A percentile compares a stretch with the other conserved stretches of the same genome.
Evolutionary conservation across 2,113 vertebrate genomes (phyloP).

Genomic region (Symphodus melops): DNA sequence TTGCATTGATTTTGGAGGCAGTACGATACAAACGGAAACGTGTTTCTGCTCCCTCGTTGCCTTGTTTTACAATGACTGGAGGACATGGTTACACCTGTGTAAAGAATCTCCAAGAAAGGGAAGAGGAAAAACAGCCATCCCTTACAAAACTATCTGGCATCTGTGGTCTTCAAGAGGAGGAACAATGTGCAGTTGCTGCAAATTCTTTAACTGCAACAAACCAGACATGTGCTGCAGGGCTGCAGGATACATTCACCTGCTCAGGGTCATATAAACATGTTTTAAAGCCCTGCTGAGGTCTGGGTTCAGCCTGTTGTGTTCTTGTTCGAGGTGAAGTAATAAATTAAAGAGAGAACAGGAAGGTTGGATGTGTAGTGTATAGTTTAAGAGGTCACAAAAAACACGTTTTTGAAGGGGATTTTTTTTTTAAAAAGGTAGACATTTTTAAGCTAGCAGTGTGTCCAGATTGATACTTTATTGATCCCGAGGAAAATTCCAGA

Average conservation of each 20-base stretch:
- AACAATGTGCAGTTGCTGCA: constrained; percentile 23
- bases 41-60: not conserved
- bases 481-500: too few species aligned
- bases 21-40: not conserved
- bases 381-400: too few species aligned
- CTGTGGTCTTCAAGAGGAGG: constrained; percentile 15
- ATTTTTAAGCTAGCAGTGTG: not conserved
- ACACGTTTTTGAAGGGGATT: constrained; percentile 4
- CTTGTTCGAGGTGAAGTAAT: constrained; percentile 49
- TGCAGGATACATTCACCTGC: constrained; percentile 28
- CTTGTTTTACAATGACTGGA: constrained; percentile 22
- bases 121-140: not conserved
- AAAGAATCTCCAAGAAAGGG: constrained; percentile 11
- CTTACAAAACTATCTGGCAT: constrained; percentile 11
- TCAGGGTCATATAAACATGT: constrained; percentile 43
- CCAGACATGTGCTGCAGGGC: constrained; percentile 11
- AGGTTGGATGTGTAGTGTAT: constrained; percentile 24
- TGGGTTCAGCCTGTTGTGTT: constrained; percentile 24
- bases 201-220: constrained; percentile 32
- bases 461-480: too few species aligned
- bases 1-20: not conserved
- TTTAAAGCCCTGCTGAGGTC: constrained; percentile 49
- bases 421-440: not conserved
- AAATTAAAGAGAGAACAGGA: constrained; percentile 55
- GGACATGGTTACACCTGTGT: constrained; percentile 35